Conservation (phyloP, 2,113 vertebrate species). For the Zapornia atra region DNA sequence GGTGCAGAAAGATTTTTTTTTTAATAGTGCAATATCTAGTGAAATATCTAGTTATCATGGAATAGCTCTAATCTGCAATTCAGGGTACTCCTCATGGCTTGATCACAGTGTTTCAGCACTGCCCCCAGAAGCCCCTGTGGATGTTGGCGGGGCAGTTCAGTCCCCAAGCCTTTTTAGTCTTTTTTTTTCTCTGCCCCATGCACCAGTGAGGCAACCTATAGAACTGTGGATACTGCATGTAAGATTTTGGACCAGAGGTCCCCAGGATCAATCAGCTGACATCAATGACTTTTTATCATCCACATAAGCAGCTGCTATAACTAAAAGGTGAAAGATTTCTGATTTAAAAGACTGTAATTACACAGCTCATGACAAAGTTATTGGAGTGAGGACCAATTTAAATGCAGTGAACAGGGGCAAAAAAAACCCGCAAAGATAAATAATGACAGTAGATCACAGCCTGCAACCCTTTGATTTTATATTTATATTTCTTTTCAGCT, state of each 20-base stretch:
- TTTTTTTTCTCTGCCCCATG: neutral
- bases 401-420: neutral
- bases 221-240: neutral
- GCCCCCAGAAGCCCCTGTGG: neutral
- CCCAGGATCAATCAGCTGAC: neutral
- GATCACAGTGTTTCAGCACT: neutral
- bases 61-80: neutral
- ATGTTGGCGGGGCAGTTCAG: neutral
- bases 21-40: neutral
- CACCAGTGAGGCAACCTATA: neutral
- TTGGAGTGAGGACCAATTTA: neutral
- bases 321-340: neutral
- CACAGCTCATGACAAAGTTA: neutral
- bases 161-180: neutral
- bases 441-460: conserved; percentile 33
- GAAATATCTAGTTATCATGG: neutral
- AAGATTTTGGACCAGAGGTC: neutral
- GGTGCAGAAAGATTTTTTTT: neutral
- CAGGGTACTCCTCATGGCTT: neutral
- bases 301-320: neutral
- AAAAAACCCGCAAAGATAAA: neutral
- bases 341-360: neutral
- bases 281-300: neutral
- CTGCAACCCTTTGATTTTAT: conserved; percentile 28
- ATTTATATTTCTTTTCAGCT: conserved; percentile 42